These are phyloP conservation scores for Pipra filicauda DNA, from an alignment of 2,113 vertebrate genomes.

Conservation along the genomic window DNA sequence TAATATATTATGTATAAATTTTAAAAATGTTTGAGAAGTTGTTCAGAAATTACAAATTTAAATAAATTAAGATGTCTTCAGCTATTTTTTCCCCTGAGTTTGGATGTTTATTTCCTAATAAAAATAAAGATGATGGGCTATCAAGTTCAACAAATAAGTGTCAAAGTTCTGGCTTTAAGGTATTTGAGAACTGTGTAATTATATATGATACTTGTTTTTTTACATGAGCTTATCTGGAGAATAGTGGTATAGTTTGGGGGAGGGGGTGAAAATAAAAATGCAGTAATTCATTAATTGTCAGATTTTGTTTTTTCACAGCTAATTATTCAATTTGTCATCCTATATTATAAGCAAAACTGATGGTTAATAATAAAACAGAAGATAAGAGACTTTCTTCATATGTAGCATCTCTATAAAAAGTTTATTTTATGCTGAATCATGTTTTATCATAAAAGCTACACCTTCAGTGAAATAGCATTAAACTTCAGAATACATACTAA, in stretches of 20 bases:
- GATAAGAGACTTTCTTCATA: background rate
- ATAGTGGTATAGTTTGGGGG: background rate
- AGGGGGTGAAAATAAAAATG: background rate
- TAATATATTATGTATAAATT: background rate
- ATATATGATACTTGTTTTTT: background rate
- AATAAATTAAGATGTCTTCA: background rate
- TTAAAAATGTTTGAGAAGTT: background rate
- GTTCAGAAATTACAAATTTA: background rate
- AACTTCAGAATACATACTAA: background rate
- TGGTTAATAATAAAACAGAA: background rate
- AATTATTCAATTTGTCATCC: background rate
- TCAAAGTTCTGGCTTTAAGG: background rate
- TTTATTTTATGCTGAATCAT: slow-evolving; percentile 2
- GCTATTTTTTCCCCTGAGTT: background rate
- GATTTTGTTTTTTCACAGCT: background rate
- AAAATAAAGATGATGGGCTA: background rate
- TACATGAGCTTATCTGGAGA: background rate
- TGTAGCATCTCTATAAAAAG: background rate
- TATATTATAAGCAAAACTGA: background rate
- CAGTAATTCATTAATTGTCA: background rate
- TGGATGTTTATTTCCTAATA: background rate
- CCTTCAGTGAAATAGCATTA: background rate
- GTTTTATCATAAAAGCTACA: background rate
- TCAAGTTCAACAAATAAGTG: background rate
- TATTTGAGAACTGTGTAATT: background rate